These are phyloP conservation scores for Acipenser oxyrinchus DNA, from an alignment of 2,797 vertebrate genomes.

Conservation along the genomic window DNA sequence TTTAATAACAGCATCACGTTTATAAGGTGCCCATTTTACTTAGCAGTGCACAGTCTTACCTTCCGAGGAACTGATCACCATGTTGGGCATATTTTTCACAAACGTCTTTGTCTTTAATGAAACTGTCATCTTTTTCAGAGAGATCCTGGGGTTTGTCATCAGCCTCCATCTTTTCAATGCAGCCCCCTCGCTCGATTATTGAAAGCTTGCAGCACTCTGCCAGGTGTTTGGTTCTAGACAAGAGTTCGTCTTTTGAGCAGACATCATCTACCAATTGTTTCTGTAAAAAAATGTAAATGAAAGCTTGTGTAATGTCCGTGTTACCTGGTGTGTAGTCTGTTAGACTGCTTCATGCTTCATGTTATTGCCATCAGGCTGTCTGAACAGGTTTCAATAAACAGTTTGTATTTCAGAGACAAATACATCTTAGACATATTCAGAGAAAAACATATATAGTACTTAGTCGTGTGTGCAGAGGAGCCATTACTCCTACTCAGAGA, in stretches of 20 bases:
- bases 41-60: neutral
- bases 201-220: constrained; percentile 11
- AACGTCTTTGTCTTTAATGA: neutral
- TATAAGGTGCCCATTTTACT: too few relatives aligned
- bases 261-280: constrained; percentile 4
- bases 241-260: neutral
- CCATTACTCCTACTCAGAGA: too few relatives aligned
- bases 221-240: neutral
- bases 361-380: too few relatives aligned
- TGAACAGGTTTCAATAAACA: too few relatives aligned
- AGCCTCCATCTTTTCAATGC: constrained; percentile 9
- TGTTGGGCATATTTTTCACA: constrained; percentile 3
- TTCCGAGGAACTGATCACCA: neutral
- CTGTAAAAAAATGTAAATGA: neutral
- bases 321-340: too few relatives aligned
- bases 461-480: too few relatives aligned
- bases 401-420: too few relatives aligned
- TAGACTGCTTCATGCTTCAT: too few relatives aligned
- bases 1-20: neutral
- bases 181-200: neutral
- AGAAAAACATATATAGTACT: neutral
- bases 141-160: constrained; percentile 10
- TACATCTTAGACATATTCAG: neutral
- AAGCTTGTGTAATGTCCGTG: too few relatives aligned
- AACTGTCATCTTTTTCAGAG: constrained; percentile 3